Evolutionary conservation across 2,888 invertebrate species (phyloP).

Genomic region (Nysson spinosus): DNA sequence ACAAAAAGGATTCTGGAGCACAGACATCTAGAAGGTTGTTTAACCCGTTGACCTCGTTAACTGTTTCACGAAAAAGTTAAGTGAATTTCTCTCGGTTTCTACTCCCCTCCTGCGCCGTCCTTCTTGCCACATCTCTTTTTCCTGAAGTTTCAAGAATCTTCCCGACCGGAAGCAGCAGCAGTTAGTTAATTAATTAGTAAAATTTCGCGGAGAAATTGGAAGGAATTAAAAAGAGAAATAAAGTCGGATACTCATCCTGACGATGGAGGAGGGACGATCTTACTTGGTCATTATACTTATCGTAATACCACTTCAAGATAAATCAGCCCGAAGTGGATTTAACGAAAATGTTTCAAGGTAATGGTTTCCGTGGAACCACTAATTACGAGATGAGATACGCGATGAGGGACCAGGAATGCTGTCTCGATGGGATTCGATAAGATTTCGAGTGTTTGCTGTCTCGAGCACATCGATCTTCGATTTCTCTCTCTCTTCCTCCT

Average conservation of each 20-base stretch:
- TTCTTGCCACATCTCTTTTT: not conserved
- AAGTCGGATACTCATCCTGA: conserved; percentile 33
- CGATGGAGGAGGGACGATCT: conserved; percentile 21
- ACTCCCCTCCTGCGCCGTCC: not conserved
- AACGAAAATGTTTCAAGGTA: conserved; percentile 19
- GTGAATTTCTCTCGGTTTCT: conserved; percentile 51
- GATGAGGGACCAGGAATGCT: conserved; percentile 42
- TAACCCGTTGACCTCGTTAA: conserved; percentile 57
- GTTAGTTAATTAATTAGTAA: conserved; percentile 58
- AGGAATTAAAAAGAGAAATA: too few species aligned
- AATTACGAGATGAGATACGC: conserved; percentile 45
- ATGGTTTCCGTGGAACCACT: conserved; percentile 25
- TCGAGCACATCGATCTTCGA: conserved; percentile 21
- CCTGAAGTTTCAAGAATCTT: conserved; percentile 31
- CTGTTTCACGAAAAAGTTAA: conserved; percentile 49
- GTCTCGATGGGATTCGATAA: conserved; percentile 44
- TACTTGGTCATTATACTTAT: conserved; percentile 21
- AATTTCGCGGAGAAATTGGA: conserved; percentile 46
- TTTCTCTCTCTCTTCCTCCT: conserved; percentile 21
- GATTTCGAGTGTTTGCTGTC: conserved; percentile 34
- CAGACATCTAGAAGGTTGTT: conserved; percentile 47
- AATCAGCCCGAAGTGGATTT: conserved; percentile 20
- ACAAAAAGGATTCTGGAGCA: conserved; percentile 42
- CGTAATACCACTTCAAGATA: conserved; percentile 26
- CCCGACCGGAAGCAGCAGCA: conserved; percentile 15